phyloP scores from a whole-genome alignment of 2,888 invertebrate species.

The Epirrita christyi region DNA sequence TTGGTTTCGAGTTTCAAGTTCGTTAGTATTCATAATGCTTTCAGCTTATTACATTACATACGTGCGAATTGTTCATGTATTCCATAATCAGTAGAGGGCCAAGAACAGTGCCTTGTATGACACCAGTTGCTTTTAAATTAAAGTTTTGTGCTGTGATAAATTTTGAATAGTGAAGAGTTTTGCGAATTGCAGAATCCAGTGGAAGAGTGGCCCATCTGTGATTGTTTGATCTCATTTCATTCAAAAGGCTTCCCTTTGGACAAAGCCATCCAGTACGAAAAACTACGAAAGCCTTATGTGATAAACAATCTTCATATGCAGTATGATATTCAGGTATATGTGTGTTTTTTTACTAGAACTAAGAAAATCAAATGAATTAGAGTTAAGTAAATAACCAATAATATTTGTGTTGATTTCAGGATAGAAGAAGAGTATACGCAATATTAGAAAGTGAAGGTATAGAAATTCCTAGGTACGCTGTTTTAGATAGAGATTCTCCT shows the following conservation, averaged over 20 bases:
- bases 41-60: constrained; percentile 24
- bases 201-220: constrained; percentile 99
- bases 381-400: not conserved
- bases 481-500: constrained; percentile 96
- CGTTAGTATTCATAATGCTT: constrained; percentile 33
- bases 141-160: not conserved
- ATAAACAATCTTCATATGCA: constrained; percentile 99
- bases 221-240: constrained; percentile 99
- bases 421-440: constrained; percentile 96
- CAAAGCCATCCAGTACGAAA: constrained; percentile 98
- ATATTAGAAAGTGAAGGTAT: constrained; percentile 97
- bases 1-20: constrained; percentile 54
- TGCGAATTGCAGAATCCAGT: constrained; percentile 90
- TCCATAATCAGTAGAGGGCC: constrained; percentile 26
- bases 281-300: constrained; percentile 96
- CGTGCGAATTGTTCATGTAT: constrained; percentile 19
- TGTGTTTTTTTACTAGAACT: constrained; percentile 1
- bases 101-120: constrained; percentile 31
- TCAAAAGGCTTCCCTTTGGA: constrained; percentile 99
- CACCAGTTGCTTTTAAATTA: constrained; percentile 13
- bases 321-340: constrained; percentile 95
- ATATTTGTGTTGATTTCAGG: constrained; percentile 77
- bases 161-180: not conserved
- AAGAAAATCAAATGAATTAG: not conserved
- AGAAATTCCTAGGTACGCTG: constrained; percentile 98